A percentile compares a stretch with the other conserved stretches of the same genome.
phyloP scores from a whole-genome alignment of 1,140 invertebrate species.

The Drosophila grimshawi region DNA sequence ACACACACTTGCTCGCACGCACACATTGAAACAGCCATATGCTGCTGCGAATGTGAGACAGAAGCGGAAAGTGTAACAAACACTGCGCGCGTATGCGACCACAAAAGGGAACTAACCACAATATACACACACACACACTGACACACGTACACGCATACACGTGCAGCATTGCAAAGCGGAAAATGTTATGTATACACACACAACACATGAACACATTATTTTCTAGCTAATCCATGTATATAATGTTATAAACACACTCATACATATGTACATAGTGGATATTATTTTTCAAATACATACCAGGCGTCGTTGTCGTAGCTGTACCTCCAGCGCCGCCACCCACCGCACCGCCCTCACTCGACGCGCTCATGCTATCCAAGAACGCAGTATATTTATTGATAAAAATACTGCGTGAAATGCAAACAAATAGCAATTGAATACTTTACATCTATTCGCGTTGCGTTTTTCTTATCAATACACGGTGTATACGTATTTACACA shows the following conservation, averaged over 20 bases:
- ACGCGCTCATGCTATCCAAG: conserved; percentile 70
- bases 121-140: conserved; percentile 29
- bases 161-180: conserved; percentile 40
- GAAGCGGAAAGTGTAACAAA: conserved; percentile 68
- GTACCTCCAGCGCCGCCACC: conserved; percentile 64
- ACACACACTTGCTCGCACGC: conserved; percentile 2
- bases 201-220: conserved; percentile 22
- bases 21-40: conserved; percentile 39
- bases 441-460: conserved; percentile 22
- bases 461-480: conserved; percentile 56
- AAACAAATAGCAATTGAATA: conserved; percentile 9
- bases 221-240: conserved; percentile 26
- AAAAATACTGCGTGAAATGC: conserved; percentile 56
- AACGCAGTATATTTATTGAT: conserved; percentile 58
- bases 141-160: conserved; percentile 23
- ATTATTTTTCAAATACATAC: conserved; percentile 59
- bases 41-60: conserved; percentile 59
- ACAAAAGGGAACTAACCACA: conserved; percentile 60
- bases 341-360: conserved; percentile 68
- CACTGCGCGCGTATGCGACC: conserved; percentile 68
- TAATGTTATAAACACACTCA: conserved; percentile 8
- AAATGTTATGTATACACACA: conserved; percentile 74
- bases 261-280: conserved; percentile 44
- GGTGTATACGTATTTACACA: conserved; percentile 15
- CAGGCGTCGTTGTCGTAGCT: conserved; percentile 67